Evolutionary conservation across 2,113 vertebrate genomes (phyloP).

Genomic region (Zosterops borbonicus): DNA sequence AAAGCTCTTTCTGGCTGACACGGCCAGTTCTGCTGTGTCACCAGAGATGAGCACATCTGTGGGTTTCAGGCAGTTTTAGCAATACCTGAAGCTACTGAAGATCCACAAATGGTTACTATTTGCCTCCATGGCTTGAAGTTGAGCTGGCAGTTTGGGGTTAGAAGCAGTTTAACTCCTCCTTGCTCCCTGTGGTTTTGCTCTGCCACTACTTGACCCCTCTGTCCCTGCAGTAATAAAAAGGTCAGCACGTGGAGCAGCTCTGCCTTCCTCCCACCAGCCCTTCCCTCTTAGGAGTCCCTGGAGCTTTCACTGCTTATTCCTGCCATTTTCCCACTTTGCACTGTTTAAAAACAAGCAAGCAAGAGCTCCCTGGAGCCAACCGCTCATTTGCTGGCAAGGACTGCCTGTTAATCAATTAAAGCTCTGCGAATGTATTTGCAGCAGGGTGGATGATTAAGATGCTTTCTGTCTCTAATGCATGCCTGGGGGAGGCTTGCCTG

Average conservation of each 20-base stretch:
- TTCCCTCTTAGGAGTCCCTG: neutral
- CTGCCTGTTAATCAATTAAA: slow-evolving; percentile 67
- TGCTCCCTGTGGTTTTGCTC: neutral
- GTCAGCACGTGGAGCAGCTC: neutral
- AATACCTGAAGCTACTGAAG: neutral
- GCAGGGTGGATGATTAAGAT: slow-evolving; percentile 50
- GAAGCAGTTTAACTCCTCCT: neutral
- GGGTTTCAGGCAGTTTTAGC: neutral
- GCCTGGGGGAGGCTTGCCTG: neutral
- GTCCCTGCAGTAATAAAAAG: neutral
- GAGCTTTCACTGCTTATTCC: slow-evolving; percentile 26
- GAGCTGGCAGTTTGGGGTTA: neutral
- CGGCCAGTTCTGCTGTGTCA: neutral
- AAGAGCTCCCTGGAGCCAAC: slow-evolving; percentile 57
- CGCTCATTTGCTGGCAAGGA: slow-evolving; percentile 42
- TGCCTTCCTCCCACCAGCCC: neutral
- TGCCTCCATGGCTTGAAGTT: neutral
- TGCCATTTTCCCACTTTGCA: slow-evolving; percentile 50
- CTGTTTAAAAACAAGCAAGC: slow-evolving; percentile 67
- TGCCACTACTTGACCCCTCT: neutral
- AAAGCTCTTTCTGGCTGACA: neutral
- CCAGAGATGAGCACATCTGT: neutral
- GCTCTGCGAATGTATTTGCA: neutral
- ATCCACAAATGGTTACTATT: neutral
- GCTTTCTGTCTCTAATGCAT: slow-evolving; percentile 11